phyloP scores from a whole-genome alignment of 1,140 invertebrate genomes.

The Pteromalus puparum region DNA sequence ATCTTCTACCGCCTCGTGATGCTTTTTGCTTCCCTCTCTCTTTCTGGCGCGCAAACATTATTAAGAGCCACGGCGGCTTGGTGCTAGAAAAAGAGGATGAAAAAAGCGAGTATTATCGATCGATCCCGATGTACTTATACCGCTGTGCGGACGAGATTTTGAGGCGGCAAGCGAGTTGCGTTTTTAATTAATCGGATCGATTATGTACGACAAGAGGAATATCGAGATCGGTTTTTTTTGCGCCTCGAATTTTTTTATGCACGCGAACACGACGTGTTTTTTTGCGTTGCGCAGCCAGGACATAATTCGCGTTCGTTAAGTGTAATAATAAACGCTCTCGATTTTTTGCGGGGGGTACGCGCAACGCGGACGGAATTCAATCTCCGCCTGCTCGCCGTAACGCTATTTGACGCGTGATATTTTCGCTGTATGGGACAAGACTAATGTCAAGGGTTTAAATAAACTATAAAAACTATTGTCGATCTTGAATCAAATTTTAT shows the following conservation, averaged over 20 bases:
- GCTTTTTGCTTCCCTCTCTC: background rate
- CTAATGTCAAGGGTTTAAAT: too few relatives aligned
- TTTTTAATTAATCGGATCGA: constrained; percentile 22
- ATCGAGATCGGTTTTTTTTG: background rate
- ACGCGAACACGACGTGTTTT: background rate
- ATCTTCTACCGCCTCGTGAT: background rate
- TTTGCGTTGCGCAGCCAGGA: background rate
- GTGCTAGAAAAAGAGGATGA: background rate
- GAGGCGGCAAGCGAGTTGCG: too few relatives aligned
- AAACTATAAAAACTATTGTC: too few relatives aligned
- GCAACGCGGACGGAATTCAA: too few relatives aligned
- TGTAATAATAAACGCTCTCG: background rate
- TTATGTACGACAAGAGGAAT: background rate
- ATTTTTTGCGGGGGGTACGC: too few relatives aligned
- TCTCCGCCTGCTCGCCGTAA: too few relatives aligned
- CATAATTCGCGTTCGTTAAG: constrained; percentile 11
- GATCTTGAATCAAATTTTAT: too few relatives aligned
- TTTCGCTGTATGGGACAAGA: too few relatives aligned
- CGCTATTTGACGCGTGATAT: too few relatives aligned
- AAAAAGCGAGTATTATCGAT: constrained; percentile 2
- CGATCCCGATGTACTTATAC: constrained; percentile 17
- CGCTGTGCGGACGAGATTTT: background rate
- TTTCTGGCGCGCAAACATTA: background rate
- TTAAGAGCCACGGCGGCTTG: background rate
- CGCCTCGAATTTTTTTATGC: background rate